These are phyloP conservation scores for Pollenia griseotomentosa DNA, from an alignment of 2,888 invertebrate species.

Conservation along the genomic window DNA sequence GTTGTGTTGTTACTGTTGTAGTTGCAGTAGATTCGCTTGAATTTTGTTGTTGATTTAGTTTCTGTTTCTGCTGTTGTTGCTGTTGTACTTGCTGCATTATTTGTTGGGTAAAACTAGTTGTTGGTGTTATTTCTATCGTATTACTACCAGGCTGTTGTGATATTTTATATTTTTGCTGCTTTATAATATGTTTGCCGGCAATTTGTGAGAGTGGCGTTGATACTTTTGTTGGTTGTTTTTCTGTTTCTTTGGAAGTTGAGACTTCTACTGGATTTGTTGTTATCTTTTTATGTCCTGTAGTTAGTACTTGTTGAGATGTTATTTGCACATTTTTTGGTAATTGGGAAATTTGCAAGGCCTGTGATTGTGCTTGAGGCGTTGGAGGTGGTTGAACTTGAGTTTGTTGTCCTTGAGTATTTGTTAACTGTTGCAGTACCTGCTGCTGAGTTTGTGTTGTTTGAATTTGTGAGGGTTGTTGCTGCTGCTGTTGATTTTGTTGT, in stretches of 20 bases:
- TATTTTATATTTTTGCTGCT: conserved; percentile 76
- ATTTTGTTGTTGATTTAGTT: conserved; percentile 72
- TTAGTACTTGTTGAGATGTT: conserved; percentile 75
- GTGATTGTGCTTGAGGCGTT: conserved; percentile 21
- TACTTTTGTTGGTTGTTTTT: conserved; percentile 37
- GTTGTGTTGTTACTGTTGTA: conserved; percentile 71
- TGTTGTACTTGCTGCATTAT: conserved; percentile 76
- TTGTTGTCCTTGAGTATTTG: conserved; percentile 30
- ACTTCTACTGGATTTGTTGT: conserved; percentile 10
- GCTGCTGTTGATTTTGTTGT: conserved; percentile 14
- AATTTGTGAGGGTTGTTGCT: conserved; percentile 65
- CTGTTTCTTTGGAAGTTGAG: conserved; percentile 75
- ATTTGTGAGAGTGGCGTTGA: conserved; percentile 5
- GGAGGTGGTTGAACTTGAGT: conserved; percentile 49
- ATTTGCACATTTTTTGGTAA: conserved; percentile 71
- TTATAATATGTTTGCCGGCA: conserved; percentile 10
- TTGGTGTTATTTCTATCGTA: conserved; percentile 76
- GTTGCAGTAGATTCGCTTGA: conserved; percentile 66
- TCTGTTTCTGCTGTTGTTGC: conserved; percentile 74
- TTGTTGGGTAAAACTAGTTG: conserved; percentile 77
- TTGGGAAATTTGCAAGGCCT: conserved; percentile 48
- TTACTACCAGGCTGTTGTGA: conserved; percentile 74
- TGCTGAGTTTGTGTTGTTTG: conserved; percentile 64
- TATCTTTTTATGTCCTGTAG: conserved; percentile 43
- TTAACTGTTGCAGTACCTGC: conserved; percentile 54